Conservation (phyloP, 1,140 invertebrate species). For the Venustaconcha ellipsiformis region DNA sequence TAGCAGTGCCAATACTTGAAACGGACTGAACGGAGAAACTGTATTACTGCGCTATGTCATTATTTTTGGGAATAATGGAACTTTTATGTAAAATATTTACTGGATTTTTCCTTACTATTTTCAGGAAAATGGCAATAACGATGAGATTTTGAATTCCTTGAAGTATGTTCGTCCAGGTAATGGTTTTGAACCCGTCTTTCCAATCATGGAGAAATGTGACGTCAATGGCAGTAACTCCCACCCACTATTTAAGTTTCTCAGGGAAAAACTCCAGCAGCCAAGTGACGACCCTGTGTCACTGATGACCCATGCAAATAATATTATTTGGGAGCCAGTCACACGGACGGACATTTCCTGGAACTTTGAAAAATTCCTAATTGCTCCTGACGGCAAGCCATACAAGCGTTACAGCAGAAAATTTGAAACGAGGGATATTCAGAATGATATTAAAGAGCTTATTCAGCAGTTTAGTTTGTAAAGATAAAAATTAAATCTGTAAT, state of each 20-base stretch:
- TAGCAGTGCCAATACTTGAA: too few relatives aligned
- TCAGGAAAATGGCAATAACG: slow-evolving; percentile 71
- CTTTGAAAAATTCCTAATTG: slow-evolving; percentile 61
- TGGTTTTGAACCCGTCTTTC: slow-evolving; percentile 73
- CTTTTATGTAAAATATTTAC: too few relatives aligned
- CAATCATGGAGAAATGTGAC: slow-evolving; percentile 72
- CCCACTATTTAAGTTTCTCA: slow-evolving; percentile 73
- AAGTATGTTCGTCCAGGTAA: slow-evolving; percentile 74
- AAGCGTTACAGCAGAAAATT: slow-evolving; percentile 69
- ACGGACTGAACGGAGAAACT: too few relatives aligned
- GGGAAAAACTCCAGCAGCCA: slow-evolving; percentile 66
- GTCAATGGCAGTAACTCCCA: slow-evolving; percentile 74
- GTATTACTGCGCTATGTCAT: too few relatives aligned
- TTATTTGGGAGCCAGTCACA: slow-evolving; percentile 55
- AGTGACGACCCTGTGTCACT: slow-evolving; percentile 47
- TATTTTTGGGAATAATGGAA: too few relatives aligned
- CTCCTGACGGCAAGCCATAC: slow-evolving; percentile 63
- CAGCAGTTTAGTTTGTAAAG: slow-evolving; percentile 13
- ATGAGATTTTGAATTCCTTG: slow-evolving; percentile 72
- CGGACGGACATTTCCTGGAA: slow-evolving; percentile 56
- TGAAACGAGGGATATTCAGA: slow-evolving; percentile 52
- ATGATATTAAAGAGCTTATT: slow-evolving; percentile 58
- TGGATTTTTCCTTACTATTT: slow-evolving; percentile 23
- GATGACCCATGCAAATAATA: slow-evolving; percentile 39
- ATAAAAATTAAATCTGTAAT: too few relatives aligned